Evolutionary conservation across 30 jellyfish, hydroid and myxozoan genomes (phyloP).

Genomic region (Pelagia noctiluca): DNA sequence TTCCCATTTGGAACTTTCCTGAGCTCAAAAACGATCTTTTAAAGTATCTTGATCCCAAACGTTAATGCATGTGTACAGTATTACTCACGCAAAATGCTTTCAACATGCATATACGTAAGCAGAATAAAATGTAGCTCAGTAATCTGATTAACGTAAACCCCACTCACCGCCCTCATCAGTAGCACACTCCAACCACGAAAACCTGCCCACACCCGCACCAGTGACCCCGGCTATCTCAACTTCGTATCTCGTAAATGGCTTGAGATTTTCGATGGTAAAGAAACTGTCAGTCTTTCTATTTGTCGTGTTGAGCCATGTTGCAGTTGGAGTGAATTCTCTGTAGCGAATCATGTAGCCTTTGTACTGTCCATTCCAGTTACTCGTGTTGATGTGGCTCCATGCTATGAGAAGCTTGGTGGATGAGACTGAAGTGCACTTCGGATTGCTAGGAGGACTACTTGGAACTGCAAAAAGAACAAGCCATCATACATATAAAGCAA

Average conservation of each 20-base stretch:
- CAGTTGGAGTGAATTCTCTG: neutral
- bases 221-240: constrained; percentile 53
- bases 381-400: neutral
- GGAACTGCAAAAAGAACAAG: constrained; percentile 26
- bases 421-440: constrained; percentile 15
- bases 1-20: too few relatives aligned
- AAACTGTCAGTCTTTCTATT: neutral
- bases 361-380: constrained; percentile 18
- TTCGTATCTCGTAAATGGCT: constrained; percentile 34
- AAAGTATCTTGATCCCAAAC: too few relatives aligned
- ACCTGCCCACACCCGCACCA: constrained; percentile 54
- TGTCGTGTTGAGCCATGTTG: neutral
- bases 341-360: constrained; percentile 4
- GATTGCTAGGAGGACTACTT: neutral
- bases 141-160: too few relatives aligned
- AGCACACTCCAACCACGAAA: constrained; percentile 43
- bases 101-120: too few relatives aligned
- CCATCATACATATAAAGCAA: neutral
- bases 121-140: too few relatives aligned
- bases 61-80: too few relatives aligned
- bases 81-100: too few relatives aligned
- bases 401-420: neutral
- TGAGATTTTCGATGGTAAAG: neutral
- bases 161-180: constrained; percentile 62
- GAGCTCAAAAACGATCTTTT: too few relatives aligned